Conservation (phyloP, 1,140 invertebrate genomes). For the Rhyacophila brunnea region DNA sequence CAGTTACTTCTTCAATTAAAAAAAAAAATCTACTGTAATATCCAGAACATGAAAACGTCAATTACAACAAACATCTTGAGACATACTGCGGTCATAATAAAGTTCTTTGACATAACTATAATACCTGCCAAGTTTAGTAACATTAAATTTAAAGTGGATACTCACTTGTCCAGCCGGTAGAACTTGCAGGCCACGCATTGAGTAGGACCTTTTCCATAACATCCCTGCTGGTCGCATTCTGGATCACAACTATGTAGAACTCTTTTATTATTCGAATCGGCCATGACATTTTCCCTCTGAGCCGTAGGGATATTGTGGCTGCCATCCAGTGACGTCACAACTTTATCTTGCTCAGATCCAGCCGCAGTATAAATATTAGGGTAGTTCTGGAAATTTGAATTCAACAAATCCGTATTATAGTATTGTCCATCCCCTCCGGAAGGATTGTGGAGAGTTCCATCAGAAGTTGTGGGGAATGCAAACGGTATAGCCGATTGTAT, state of each 20-base stretch:
- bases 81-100: too few species aligned
- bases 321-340: slow-evolving; percentile 68
- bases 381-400: slow-evolving; percentile 64
- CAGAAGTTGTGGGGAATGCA: slow-evolving; percentile 43
- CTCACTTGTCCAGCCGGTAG: slow-evolving; percentile 77
- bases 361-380: slow-evolving; percentile 67
- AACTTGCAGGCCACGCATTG: slow-evolving; percentile 79
- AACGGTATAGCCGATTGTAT: slow-evolving; percentile 34
- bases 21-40: too few species aligned
- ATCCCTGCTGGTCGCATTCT: slow-evolving; percentile 78
- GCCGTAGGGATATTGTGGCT: slow-evolving; percentile 56
- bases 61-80: too few species aligned
- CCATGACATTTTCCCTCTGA: slow-evolving; percentile 55
- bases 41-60: too few species aligned
- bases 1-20: too few species aligned
- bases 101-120: too few species aligned
- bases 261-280: slow-evolving; percentile 59
- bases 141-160: slow-evolving; percentile 21
- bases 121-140: too few species aligned
- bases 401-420: slow-evolving; percentile 62
- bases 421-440: slow-evolving; percentile 42
- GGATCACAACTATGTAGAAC: slow-evolving; percentile 76
- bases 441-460: slow-evolving; percentile 44
- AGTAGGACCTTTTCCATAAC: slow-evolving; percentile 76
- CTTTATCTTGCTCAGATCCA: slow-evolving; percentile 67